Conservation (phyloP, 2,888 invertebrate species). For the Archips crataeganus region DNA sequence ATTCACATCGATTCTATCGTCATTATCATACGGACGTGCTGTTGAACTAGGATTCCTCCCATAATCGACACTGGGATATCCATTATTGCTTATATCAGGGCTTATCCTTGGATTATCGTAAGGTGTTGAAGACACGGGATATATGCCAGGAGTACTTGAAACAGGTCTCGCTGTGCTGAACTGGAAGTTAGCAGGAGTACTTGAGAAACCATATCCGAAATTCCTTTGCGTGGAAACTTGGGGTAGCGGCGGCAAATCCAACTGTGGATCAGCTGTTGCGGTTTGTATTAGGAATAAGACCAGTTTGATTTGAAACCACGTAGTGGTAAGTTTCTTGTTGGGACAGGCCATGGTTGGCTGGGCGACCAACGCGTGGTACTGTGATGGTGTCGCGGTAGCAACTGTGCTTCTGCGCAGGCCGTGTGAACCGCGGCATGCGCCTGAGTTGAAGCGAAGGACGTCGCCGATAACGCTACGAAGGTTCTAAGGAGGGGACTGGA, state of each 20-base stretch:
- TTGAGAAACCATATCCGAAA: slow-evolving; percentile 72
- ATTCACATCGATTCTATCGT: slow-evolving; percentile 78
- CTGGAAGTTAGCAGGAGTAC: slow-evolving; percentile 70
- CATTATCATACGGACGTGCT: slow-evolving; percentile 66
- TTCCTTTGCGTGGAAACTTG: slow-evolving; percentile 66
- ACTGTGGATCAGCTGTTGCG: slow-evolving; percentile 70
- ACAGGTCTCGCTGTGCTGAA: slow-evolving; percentile 69
- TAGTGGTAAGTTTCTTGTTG: slow-evolving; percentile 56
- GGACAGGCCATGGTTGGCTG: slow-evolving; percentile 72
- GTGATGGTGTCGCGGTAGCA: slow-evolving; percentile 69
- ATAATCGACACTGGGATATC: slow-evolving; percentile 71
- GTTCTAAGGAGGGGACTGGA: slow-evolving; percentile 15
- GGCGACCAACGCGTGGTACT: slow-evolving; percentile 75
- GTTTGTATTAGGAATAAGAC: slow-evolving; percentile 52
- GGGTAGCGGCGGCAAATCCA: slow-evolving; percentile 85
- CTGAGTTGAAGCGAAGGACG: slow-evolving; percentile 21
- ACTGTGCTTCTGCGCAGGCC: slow-evolving; percentile 72
- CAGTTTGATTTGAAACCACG: slow-evolving; percentile 62
- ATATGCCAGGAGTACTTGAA: slow-evolving; percentile 63
- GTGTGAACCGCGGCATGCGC: slow-evolving; percentile 66
- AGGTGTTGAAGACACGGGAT: slow-evolving; percentile 72
- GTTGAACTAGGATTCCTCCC: slow-evolving; percentile 70
- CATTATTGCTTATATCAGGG: slow-evolving; percentile 80
- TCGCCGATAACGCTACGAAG: slow-evolving; percentile 24
- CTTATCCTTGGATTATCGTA: slow-evolving; percentile 63